Evolutionary conservation across 1,140 invertebrate genomes (phyloP), one percentile per base, ranked within the genome.

Genomic region (Antheraea pernyi): DNA sequence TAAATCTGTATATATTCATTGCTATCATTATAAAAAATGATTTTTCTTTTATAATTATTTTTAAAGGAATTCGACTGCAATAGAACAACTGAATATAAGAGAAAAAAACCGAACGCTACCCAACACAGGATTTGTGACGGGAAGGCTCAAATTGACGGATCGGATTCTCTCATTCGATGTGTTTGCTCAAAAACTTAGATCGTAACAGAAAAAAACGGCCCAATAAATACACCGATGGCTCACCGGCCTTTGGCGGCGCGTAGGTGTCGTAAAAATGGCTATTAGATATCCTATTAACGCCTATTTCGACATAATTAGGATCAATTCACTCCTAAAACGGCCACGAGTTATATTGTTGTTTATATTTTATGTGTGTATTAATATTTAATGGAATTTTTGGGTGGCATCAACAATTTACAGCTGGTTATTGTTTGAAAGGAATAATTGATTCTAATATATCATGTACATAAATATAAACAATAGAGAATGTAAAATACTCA

Each of bases 231-330:
- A 87, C 83, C 78, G 78, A 79, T 84, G 80, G 79, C 83, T 84
- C 39, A 42, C 59, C 22, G 37, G 64, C 42, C 88, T 91, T 89
- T 90, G 89, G 83, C 85, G 88, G 89, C 77, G 69, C 74, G 66
- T 75, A 70, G 70, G 70, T 73, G 79, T 80, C 82, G 77, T 90
- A 91, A 91, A 91, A 84, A 72, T 78, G 73, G 68, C 86, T 80
- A 90, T 91, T 90, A 90, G 80, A 79, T 84, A 82, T 89, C 81
- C 79, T 90, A 91, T 91, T 91, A 91, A 86, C 89, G 85, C 88
- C 89, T 91, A 83, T 90, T 90, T 89, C 83, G 84, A 87, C 87
- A 89, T 89, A 86, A 91, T 91, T 91, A 89, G 86, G 83, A 89
- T 71, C 83, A 84, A 88, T 89, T 81, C 85, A 81, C 78, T 79